phyloP scores from a whole-genome alignment of 2,113 vertebrate genomes.

The Alethe diademata region DNA sequence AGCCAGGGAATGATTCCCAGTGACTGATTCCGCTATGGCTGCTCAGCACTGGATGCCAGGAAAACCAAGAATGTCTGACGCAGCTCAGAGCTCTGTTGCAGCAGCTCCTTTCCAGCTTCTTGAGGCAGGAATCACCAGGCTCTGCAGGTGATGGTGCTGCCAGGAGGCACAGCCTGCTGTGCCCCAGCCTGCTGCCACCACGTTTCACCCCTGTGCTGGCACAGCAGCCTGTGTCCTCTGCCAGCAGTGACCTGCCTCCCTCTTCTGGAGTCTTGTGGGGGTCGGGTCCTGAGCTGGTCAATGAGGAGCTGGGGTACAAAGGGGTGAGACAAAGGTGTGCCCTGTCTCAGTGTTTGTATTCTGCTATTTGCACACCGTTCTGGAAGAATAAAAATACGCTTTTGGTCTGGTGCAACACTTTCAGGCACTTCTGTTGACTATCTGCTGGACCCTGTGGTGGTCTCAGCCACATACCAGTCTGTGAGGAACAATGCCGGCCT shows the following conservation, averaged over 20 bases:
- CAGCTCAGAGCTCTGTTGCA: neutral
- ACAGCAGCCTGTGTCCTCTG: neutral
- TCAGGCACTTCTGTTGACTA: neutral
- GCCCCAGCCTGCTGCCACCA: neutral
- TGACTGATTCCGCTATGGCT: neutral
- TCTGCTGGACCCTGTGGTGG: neutral
- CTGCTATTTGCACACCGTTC: neutral
- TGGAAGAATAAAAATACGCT: neutral
- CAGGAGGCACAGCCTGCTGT: neutral
- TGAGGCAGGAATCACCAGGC: neutral
- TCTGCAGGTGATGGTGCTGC: neutral
- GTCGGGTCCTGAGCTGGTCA: neutral
- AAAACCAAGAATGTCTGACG: rapidly evolving
- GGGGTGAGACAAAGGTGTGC: neutral
- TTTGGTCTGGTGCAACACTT: neutral
- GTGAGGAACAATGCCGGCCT: neutral
- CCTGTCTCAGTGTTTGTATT: neutral
- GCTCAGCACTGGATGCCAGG: neutral
- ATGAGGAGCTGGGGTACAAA: neutral
- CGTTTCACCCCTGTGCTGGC: rapidly evolving
- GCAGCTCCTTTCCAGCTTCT: neutral
- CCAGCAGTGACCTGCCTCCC: neutral
- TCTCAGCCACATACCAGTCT: neutral
- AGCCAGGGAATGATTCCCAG: neutral
- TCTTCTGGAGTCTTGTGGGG: neutral